Evolutionary conservation across 2,888 invertebrate genomes (phyloP).

Genomic region (Orchesella flavescens): DNA sequence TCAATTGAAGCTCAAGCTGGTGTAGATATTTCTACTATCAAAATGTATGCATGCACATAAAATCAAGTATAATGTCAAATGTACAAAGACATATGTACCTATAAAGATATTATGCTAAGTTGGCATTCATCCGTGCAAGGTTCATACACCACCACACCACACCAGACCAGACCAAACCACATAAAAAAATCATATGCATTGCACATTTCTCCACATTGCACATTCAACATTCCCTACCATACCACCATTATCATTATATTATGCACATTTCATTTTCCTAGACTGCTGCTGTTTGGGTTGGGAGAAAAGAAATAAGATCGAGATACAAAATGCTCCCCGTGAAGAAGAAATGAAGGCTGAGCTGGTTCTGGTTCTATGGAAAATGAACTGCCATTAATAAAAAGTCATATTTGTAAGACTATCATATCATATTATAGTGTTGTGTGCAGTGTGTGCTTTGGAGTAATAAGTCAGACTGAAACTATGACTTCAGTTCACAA

Average conservation of each 20-base stretch:
- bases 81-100: neutral
- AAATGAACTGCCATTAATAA: constrained; percentile 28
- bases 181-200: too few relatives aligned
- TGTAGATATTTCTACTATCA: constrained; percentile 16
- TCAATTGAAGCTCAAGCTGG: constrained; percentile 10
- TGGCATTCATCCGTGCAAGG: neutral
- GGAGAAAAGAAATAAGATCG: neutral
- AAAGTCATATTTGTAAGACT: constrained; percentile 23
- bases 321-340: neutral
- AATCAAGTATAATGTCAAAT: neutral
- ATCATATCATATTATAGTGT: neutral
- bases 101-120: neutral
- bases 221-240: too few relatives aligned
- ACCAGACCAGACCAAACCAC: too few relatives aligned
- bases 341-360: too few relatives aligned
- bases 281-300: neutral
- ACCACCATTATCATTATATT: constrained; percentile 9
- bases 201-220: too few relatives aligned
- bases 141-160: neutral
- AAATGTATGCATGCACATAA: neutral
- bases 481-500: neutral
- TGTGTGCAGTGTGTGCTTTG: neutral
- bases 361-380: neutral
- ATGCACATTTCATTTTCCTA: neutral
- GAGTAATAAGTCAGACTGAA: constrained; percentile 24